Conservation (phyloP, 92 coral and sea anemone species). For the Nematostella vectensis region DNA sequence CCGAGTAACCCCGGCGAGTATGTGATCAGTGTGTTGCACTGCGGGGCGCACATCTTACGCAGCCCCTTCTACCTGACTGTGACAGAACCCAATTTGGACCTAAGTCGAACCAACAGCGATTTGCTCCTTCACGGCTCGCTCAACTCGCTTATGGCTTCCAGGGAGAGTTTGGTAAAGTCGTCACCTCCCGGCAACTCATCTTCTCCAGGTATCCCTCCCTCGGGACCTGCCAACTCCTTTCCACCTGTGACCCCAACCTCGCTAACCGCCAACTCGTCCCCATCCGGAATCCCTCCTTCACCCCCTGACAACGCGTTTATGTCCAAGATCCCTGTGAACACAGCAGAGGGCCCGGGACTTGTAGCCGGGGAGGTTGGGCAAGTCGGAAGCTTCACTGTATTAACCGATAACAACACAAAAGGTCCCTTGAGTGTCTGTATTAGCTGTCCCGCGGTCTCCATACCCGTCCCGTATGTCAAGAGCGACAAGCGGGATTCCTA, state of each 20-base stretch:
- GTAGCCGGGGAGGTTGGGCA: slow-evolving; percentile 85
- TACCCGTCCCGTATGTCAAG: slow-evolving; percentile 96
- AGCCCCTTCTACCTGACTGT: slow-evolving; percentile 92
- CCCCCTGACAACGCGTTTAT: neutral
- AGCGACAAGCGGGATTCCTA: slow-evolving; percentile 57
- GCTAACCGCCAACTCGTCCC: neutral
- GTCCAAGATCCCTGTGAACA: slow-evolving; percentile 37
- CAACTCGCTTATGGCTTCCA: neutral
- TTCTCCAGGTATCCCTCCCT: too few species aligned
- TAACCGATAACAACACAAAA: slow-evolving; percentile 82
- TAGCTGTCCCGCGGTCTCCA: slow-evolving; percentile 99
- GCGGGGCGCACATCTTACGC: slow-evolving; percentile 88
- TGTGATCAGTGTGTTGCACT: slow-evolving; percentile 72
- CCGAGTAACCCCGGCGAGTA: slow-evolving; percentile 91
- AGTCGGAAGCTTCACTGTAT: slow-evolving; percentile 73
- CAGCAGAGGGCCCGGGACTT: slow-evolving; percentile 91
- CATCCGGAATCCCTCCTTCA: neutral
- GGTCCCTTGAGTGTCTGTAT: slow-evolving; percentile 98
- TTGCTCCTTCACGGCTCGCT: slow-evolving; percentile 5
- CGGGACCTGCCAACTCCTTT: neutral
- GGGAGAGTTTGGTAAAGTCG: slow-evolving; percentile 8
- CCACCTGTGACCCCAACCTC: neutral
- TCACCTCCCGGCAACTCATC: too few species aligned
- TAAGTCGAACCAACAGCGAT: neutral
- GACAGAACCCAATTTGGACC: slow-evolving; percentile 19